Conservation (phyloP, 2,888 invertebrate genomes). For the Allacma fusca region DNA sequence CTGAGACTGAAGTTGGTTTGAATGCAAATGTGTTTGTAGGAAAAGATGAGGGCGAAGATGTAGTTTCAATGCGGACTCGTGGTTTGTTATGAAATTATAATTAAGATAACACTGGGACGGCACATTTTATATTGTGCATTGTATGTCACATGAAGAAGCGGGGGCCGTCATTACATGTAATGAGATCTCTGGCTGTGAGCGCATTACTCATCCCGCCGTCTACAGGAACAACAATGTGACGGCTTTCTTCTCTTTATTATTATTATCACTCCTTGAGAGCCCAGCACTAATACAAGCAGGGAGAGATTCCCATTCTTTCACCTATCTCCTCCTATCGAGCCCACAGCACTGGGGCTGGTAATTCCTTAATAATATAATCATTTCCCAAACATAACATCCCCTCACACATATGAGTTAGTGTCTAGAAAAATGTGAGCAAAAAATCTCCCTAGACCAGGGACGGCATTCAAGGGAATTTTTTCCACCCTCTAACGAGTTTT, state of each 20-base stretch:
- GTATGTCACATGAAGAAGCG: slow-evolving; percentile 49
- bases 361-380: background rate
- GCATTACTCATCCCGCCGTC: slow-evolving; percentile 53
- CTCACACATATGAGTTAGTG: too few relatives aligned
- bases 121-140: slow-evolving; percentile 46
- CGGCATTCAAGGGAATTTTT: too few relatives aligned
- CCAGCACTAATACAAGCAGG: background rate
- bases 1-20: slow-evolving; percentile 41
- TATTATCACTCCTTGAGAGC: slow-evolving; percentile 28
- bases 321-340: background rate
- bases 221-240: slow-evolving; percentile 36
- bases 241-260: slow-evolving; percentile 34
- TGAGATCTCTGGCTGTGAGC: slow-evolving; percentile 57
- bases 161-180: slow-evolving; percentile 55
- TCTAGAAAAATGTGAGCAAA: too few relatives aligned
- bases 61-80: background rate
- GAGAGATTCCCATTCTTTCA: background rate
- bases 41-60: too few relatives aligned
- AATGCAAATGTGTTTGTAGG: slow-evolving; percentile 38
- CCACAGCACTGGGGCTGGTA: background rate
- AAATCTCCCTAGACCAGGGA: too few relatives aligned
- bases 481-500: too few relatives aligned
- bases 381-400: background rate
- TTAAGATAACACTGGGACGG: slow-evolving; percentile 51
- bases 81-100: slow-evolving; percentile 53